A percentile compares a stretch with the other conserved stretches of the same genome.
phyloP scores from a whole-genome alignment of 2,113 vertebrate species.

The Brachionichthys hirsutus region DNA sequence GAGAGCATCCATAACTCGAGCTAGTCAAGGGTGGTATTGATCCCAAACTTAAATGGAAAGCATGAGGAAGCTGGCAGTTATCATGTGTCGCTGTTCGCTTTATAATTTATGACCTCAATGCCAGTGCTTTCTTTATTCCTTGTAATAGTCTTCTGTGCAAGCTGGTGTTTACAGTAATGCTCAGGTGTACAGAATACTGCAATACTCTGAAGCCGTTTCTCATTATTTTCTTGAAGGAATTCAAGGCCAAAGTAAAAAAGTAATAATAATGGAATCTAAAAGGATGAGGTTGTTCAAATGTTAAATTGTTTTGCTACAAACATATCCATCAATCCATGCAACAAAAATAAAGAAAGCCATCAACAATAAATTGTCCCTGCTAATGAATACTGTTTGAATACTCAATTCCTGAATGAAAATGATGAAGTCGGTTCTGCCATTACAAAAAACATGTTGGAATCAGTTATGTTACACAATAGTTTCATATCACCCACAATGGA shows the following conservation, averaged over 20 bases:
- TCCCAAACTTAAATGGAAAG: conserved; percentile 53
- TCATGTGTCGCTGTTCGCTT: conserved; percentile 50
- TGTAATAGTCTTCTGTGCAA: conserved; percentile 4
- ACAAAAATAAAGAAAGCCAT: too few relatives aligned
- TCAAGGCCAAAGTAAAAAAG: not conserved
- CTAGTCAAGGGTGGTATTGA: conserved; percentile 66
- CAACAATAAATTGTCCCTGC: too few relatives aligned
- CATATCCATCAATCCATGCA: too few relatives aligned
- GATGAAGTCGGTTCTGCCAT: too few relatives aligned
- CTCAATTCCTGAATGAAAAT: too few relatives aligned
- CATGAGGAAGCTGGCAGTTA: conserved; percentile 41
- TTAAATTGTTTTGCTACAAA: not conserved
- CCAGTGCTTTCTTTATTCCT: conserved; percentile 10
- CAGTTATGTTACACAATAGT: too few relatives aligned
- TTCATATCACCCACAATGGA: too few relatives aligned
- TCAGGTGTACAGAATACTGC: not conserved
- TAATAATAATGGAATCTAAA: not conserved
- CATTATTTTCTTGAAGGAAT: not conserved
- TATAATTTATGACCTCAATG: conserved; percentile 53
- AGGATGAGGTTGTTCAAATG: not conserved
- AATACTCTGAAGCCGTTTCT: not conserved
- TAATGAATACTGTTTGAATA: too few relatives aligned
- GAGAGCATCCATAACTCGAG: conserved; percentile 63
- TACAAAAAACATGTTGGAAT: too few relatives aligned
- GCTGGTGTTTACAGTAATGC: not conserved